Percentiles rank a stretch among this genome's conserved stretches.
These are phyloP conservation scores for Tenthredo amoena DNA, from an alignment of 2,888 invertebrate genomes.

Conservation along the genomic window DNA sequence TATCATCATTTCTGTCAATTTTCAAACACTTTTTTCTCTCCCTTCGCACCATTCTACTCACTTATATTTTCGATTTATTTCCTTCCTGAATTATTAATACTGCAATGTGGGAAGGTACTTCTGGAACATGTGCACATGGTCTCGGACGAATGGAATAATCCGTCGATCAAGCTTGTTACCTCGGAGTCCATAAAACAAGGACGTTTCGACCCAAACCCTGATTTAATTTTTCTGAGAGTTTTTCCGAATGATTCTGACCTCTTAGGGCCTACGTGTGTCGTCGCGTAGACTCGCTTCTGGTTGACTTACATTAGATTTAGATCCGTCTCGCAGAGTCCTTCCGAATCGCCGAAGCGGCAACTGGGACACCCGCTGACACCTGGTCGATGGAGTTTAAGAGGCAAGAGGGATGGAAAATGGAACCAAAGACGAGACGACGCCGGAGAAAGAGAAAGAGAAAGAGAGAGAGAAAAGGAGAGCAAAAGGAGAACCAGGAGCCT, in stretches of 20 bases:
- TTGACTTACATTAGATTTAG: conserved; percentile 12
- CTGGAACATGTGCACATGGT: not conserved
- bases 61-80: not conserved
- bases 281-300: not conserved
- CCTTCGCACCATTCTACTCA: not conserved
- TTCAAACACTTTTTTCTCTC: not conserved
- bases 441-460: conserved; percentile 25
- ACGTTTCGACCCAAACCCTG: conserved; percentile 16
- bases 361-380: conserved; percentile 5
- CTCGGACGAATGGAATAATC: not conserved
- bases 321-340: conserved; percentile 19
- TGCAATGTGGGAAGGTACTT: no score
- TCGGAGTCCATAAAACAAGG: not conserved
- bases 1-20: not conserved
- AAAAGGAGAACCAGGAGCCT: not conserved
- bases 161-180: not conserved
- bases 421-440: not conserved
- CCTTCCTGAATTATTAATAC: not conserved
- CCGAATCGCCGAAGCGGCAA: conserved; percentile 13
- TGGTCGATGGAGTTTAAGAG: not conserved
- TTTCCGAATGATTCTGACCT: conserved; percentile 47
- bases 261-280: not conserved
- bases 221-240: conserved; percentile 55
- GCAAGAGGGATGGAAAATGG: not conserved
- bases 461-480: not conserved